phyloP scores from a whole-genome alignment of 2,888 invertebrate genomes.

The Lasioglossum vierecki region DNA sequence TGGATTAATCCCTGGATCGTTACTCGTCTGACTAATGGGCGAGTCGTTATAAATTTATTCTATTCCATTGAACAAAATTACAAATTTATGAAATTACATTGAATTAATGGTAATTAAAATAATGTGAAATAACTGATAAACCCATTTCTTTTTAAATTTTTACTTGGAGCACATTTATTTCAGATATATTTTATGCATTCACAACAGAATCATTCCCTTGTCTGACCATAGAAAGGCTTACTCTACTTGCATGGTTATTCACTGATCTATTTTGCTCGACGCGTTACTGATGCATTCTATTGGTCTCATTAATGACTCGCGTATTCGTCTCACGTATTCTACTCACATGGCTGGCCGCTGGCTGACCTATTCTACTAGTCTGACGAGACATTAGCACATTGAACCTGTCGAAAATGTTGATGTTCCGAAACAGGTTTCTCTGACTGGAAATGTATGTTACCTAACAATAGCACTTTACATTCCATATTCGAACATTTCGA shows the following conservation, averaged over 20 bases:
- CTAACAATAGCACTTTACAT: not conserved
- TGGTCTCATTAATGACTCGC: not conserved
- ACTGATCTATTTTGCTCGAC: not conserved
- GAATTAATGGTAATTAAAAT: too few relatives aligned
- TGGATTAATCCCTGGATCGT: not conserved
- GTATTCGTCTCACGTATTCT: not conserved
- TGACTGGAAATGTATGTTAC: not conserved
- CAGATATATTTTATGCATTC: not conserved
- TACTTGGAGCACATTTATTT: too few relatives aligned
- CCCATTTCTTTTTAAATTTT: too few relatives aligned
- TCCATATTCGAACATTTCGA: not conserved
- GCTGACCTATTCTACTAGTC: not conserved
- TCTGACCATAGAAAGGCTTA: not conserved
- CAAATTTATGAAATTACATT: too few relatives aligned
- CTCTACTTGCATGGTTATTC: not conserved
- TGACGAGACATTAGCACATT: not conserved
- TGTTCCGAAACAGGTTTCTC: not conserved
- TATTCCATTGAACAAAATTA: too few relatives aligned
- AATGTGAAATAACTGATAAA: too few relatives aligned
- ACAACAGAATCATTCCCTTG: not conserved
- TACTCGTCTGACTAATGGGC: not conserved
- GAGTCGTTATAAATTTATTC: not conserved
- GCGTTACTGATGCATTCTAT: not conserved
- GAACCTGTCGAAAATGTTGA: not conserved
- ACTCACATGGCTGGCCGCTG: not conserved